Evolutionary conservation across 1,140 invertebrate species (phyloP), one percentile per base, ranked within the genome.

Genomic region (Parasteatoda tepidariorum): DNA sequence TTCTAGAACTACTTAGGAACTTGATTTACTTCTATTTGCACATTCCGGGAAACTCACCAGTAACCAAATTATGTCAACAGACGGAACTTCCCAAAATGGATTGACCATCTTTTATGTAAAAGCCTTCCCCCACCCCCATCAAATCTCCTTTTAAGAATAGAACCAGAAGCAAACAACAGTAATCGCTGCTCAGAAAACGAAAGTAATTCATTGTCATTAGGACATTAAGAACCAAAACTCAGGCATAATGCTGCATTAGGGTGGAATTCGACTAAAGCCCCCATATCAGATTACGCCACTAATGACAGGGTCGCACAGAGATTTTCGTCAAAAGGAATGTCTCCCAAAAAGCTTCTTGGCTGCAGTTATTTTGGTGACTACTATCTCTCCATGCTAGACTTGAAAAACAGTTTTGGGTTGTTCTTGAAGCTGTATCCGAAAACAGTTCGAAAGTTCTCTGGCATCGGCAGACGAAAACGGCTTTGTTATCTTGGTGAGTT

Each of bases 161-260:
- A n/a, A n/a, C n/a, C n/a, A n/a, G n/a, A n/a, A n/a, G 9, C 57
- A 26, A n/a, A n/a, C n/a, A 15, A 5, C 24, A 55, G 68, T 55
- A 71, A 55, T 71, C 38, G 18, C 26, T 18, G 68, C 54, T 41
- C 22, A 28, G 57, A 48, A 48, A 48, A 38, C 26, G 41, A 30
- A 30, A 55, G 68, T 26, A 71, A 68, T 71, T 55, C 68, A 71
- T 71, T 71, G 68, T 71, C 68, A 71, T 71, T 71, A 71, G 38
- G 68, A 48, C 68, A 55, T 71, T 38, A 67, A 38, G 66, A 41
- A 26, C 26, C 15, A 18, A 9, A 30, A 28, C 28, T 68, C 48
- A 38, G 28, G 41, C 15, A 31, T 55, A 31, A 31, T 71, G 68
- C 41, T 18, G 68, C 48, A 33, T 71, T 71, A 54, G 68, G 26